phyloP scores from a whole-genome alignment of 1,140 invertebrate genomes.

The Trichonephila clavata region DNA sequence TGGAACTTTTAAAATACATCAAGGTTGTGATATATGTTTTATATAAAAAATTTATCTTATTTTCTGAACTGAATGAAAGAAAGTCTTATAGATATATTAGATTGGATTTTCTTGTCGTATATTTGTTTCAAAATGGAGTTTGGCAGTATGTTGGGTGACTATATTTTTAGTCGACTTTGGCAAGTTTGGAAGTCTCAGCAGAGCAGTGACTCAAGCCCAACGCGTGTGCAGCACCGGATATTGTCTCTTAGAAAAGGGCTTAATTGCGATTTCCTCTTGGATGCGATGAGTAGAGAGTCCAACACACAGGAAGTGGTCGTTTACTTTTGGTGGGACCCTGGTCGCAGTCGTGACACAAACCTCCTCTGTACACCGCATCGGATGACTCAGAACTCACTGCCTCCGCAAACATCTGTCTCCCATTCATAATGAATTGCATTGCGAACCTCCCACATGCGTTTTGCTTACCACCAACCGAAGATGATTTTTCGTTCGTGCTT shows the following conservation, averaged over 20 bases:
- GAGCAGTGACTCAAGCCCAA: constrained; percentile 4
- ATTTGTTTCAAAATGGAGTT: too few species aligned
- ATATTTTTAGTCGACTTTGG: too few species aligned
- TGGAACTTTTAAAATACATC: too few species aligned
- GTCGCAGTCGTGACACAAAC: constrained; percentile 4
- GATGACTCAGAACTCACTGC: background rate
- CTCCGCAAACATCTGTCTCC: constrained; percentile 72
- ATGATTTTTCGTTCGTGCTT: constrained; percentile 4
- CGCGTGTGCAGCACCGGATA: constrained; percentile 51
- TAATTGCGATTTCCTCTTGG: constrained; percentile 73
- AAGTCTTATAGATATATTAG: too few species aligned
- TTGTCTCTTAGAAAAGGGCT: constrained; percentile 52
- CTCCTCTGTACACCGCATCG: background rate
- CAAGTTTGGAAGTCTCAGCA: too few species aligned
- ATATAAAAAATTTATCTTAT: too few species aligned
- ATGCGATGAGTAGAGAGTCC: background rate
- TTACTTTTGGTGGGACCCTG: constrained; percentile 54
- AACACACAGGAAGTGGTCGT: constrained; percentile 72
- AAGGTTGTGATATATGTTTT: too few species aligned
- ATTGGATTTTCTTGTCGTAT: too few species aligned
- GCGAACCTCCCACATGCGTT: constrained; percentile 17
- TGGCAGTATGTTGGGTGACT: too few species aligned
- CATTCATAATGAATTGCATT: constrained; percentile 67
- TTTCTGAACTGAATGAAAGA: too few species aligned
- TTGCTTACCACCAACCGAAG: background rate